phyloP scores from a whole-genome alignment of 2,113 vertebrate genomes.

The Thalassarche chlororhynchos region DNA sequence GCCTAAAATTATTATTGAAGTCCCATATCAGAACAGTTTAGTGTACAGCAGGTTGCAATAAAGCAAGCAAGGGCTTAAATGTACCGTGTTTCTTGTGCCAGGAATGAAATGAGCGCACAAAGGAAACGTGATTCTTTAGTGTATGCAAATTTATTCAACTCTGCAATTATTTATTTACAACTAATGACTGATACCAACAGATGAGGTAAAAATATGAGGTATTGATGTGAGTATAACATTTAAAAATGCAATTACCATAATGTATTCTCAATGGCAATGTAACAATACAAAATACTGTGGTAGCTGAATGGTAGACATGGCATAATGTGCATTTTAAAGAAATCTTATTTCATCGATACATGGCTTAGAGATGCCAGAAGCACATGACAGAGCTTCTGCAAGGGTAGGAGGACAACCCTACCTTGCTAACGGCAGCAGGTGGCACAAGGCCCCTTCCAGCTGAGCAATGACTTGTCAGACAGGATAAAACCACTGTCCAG shows the following conservation, averaged over 20 bases:
- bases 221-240: conserved; percentile 77
- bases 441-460: background rate
- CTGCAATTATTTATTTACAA: conserved; percentile 78
- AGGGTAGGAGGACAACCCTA: background rate
- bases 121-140: background rate
- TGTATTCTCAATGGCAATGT: conserved; percentile 69
- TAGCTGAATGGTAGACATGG: conserved; percentile 44
- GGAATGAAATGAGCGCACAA: background rate
- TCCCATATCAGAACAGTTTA: background rate
- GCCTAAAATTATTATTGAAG: background rate
- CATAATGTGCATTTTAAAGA: conserved; percentile 30
- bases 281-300: conserved; percentile 72
- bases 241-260: conserved; percentile 72
- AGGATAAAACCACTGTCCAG: background rate
- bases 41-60: background rate
- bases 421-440: background rate
- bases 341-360: background rate
- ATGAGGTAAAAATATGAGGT: conserved; percentile 85
- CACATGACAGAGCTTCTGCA: background rate
- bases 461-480: background rate
- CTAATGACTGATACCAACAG: conserved; percentile 73
- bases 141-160: conserved; percentile 76
- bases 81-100: background rate
- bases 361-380: conserved; percentile 21
- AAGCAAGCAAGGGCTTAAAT: background rate